Percentiles rank a stretch among this genome's conserved stretches.
These are phyloP conservation scores for Euwallacea fornicatus DNA, from an alignment of 1,140 invertebrate genomes.

Conservation along the genomic window DNA sequence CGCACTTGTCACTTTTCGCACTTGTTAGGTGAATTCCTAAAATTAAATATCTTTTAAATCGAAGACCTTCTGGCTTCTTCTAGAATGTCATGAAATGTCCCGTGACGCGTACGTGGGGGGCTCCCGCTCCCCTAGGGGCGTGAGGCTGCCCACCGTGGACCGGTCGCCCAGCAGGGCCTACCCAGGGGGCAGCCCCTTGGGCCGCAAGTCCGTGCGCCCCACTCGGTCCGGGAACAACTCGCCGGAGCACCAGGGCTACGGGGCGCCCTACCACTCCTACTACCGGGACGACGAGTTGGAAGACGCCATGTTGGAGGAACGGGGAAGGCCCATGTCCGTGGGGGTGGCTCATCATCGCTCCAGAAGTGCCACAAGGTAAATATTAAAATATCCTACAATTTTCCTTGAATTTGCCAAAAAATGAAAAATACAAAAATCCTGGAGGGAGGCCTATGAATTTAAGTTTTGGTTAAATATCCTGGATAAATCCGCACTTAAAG, in stretches of 20 bases:
- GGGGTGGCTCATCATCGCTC: conserved; percentile 61
- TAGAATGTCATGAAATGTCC: conserved; percentile 63
- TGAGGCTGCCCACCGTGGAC: conserved; percentile 79
- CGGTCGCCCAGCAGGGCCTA: conserved; percentile 77
- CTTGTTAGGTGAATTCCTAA: not conserved
- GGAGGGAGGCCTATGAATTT: too few species aligned
- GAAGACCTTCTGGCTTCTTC: not conserved
- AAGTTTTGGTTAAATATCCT: too few species aligned
- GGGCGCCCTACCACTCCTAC: conserved; percentile 55
- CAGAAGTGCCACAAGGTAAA: conserved; percentile 60
- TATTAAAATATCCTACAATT: not conserved
- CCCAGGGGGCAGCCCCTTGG: conserved; percentile 62
- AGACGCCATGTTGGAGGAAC: conserved; percentile 69
- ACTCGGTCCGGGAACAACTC: conserved; percentile 64
- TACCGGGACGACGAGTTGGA: conserved; percentile 73
- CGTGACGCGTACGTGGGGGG: conserved; percentile 72
- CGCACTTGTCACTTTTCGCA: not conserved
- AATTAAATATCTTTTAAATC: not conserved
- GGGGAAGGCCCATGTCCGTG: conserved; percentile 65
- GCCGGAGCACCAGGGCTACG: conserved; percentile 57
- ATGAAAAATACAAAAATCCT: too few species aligned
- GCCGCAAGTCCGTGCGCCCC: conserved; percentile 56
- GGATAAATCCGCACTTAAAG: too few species aligned
- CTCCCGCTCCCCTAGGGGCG: conserved; percentile 64
- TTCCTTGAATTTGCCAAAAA: not conserved